phyloP scores from a whole-genome alignment of 2,113 vertebrate genomes.

The Ochotona curzoniae region DNA sequence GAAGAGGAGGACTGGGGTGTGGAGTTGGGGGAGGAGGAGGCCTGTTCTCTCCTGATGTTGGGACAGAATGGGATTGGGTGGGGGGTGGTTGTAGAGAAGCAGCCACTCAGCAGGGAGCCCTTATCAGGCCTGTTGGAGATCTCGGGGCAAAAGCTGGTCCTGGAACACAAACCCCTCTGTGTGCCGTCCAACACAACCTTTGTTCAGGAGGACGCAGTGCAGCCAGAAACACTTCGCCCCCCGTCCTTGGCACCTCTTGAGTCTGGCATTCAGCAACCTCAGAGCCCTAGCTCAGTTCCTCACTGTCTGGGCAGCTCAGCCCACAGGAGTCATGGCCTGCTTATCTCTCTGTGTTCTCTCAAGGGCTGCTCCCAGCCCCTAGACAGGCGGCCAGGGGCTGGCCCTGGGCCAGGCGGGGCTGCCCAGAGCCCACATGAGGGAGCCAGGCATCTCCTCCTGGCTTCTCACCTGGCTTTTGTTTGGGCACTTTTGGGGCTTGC shows the following conservation, averaged over 20 bases:
- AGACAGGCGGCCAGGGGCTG: background rate
- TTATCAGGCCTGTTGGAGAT: slow-evolving; percentile 38
- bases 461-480: background rate
- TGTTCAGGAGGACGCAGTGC: background rate
- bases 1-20: too few relatives aligned
- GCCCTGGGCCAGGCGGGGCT: background rate
- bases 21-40: too few relatives aligned
- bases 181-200: slow-evolving; percentile 31
- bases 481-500: background rate
- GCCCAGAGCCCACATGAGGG: background rate
- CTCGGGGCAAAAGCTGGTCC: background rate
- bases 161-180: slow-evolving; percentile 62
- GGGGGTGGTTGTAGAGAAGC: background rate
- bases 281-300: background rate
- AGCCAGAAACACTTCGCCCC: slow-evolving; percentile 40
- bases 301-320: background rate
- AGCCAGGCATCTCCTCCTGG: background rate
- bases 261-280: background rate
- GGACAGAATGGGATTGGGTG: too few relatives aligned
- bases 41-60: too few relatives aligned
- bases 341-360: slow-evolving; percentile 35
- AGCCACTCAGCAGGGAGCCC: slow-evolving; percentile 14
- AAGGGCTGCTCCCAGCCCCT: background rate
- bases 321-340: background rate
- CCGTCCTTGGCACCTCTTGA: background rate